Evolutionary conservation across 2,113 vertebrate genomes (phyloP), one percentile per base, ranked within the genome.

Genomic region (Garra rufa): DNA sequence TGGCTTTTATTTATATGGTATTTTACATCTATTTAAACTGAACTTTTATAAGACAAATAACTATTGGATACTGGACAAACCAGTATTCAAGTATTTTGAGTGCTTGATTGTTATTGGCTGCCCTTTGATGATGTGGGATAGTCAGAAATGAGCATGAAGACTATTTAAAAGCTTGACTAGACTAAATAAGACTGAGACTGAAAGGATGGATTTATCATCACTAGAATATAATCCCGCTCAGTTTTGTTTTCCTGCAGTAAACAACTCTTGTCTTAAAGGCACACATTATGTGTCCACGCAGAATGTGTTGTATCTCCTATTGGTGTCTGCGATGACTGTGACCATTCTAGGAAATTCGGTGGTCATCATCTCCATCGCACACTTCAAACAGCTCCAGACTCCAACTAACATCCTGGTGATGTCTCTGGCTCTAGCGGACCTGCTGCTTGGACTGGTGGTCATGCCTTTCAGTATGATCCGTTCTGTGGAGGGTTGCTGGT

Each of bases 201-300:
- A 11, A 5, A 82, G 3, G 24, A 87, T 87, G 86, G 81, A 85
- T 70, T 17, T 74, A 76, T 73, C 61, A 34, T 57, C 70, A 43
- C 63, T n/a, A 52, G 75, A 88, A 59, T 50, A 28, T 1, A 14
- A 71, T 61, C 34, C 50, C 26, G 24, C 41, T 19, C 19, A 57
- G 1, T 86, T 92, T 21, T 94, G 92, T 87, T 94, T 91, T 1
- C 67, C 90, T 74, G 41, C 73, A 10, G 71, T 70, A 2, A 94
- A 95, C 8, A 82, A 87, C 21, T 94, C 93, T 67, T 94, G 94
- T 46, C 46, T 81, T 24, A 91, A 89, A 87, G 88, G 85, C 0
- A 14, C 87, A 34, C 87, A 91, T 46, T 71, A 89, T 6, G 81
- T 89, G 0, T 57, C 77, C 4, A 2, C 89, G 55, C 91, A 89